Evolutionary conservation across 2,888 invertebrate species (phyloP).

Genomic region (Norana najaformis): DNA sequence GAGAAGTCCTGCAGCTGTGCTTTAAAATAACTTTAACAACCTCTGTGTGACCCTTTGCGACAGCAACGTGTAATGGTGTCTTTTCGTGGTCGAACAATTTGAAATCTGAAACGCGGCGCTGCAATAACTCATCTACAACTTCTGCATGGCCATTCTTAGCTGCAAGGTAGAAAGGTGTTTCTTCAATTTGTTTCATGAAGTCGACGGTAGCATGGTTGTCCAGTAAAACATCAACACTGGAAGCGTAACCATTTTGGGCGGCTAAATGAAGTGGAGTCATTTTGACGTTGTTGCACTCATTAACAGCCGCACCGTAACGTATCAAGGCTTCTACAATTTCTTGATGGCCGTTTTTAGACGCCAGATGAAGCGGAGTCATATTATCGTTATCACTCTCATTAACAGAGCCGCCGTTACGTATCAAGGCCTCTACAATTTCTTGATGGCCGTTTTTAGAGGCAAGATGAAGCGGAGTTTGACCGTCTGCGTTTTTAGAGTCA

Average conservation of each 20-base stretch:
- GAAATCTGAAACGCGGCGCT: background rate
- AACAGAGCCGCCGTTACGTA: background rate
- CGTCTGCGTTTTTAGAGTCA: no score
- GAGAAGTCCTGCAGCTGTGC: background rate
- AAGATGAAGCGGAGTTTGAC: no score
- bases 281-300: background rate
- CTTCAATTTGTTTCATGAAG: background rate
- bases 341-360: no score
- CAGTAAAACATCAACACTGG: background rate
- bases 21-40: background rate
- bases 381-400: background rate
- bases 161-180: background rate
- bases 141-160: background rate
- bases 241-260: background rate
- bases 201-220: background rate
- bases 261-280: slow-evolving; percentile 6
- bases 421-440: background rate
- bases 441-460: background rate
- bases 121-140: background rate
- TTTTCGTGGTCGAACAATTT: background rate
- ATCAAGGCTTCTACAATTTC: background rate
- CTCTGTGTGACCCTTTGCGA: background rate
- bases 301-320: background rate
- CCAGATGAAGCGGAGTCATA: background rate
- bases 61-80: background rate